Evolutionary conservation across 2,113 vertebrate species (phyloP).

Genomic region (Empidonax traillii): DNA sequence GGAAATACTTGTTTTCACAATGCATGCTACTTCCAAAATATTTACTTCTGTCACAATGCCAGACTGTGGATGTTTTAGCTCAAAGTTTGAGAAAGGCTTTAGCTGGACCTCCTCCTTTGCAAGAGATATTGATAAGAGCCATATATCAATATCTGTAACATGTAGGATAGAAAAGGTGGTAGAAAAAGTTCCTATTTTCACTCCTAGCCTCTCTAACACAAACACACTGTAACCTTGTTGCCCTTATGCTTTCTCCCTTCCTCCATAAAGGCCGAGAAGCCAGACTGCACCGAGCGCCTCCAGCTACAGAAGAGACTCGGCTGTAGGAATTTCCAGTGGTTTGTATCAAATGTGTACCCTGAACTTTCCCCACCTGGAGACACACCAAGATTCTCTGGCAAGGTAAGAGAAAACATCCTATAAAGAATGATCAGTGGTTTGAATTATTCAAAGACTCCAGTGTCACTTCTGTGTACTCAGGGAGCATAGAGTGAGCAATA

Average conservation of each 20-base stretch:
- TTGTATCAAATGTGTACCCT: constrained; percentile 82
- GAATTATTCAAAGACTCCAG: not conserved
- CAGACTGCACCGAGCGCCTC: constrained; percentile 78
- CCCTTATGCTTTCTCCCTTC: not conserved
- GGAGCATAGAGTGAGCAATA: not conserved
- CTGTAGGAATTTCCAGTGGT: constrained; percentile 88
- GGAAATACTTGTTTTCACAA: not conserved
- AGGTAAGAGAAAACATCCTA: constrained; percentile 68
- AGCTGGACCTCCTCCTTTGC: not conserved
- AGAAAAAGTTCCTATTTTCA: not conserved
- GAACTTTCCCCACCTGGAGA: constrained; percentile 76
- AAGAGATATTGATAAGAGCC: not conserved
- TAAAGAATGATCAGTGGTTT: not conserved
- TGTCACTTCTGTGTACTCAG: not conserved
- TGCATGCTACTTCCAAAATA: not conserved
- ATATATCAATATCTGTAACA: not conserved
- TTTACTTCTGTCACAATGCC: not conserved
- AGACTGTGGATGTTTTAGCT: not conserved
- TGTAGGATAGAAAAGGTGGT: not conserved
- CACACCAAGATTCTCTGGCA: constrained; percentile 78
- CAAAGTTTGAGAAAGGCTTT: not conserved
- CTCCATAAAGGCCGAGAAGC: constrained; percentile 74
- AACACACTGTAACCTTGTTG: not conserved
- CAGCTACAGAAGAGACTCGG: constrained; percentile 80
- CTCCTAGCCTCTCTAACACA: not conserved